These are phyloP conservation scores for Heliconius hewitsoni DNA, from an alignment of 1,140 invertebrate genomes.

Conservation along the genomic window DNA sequence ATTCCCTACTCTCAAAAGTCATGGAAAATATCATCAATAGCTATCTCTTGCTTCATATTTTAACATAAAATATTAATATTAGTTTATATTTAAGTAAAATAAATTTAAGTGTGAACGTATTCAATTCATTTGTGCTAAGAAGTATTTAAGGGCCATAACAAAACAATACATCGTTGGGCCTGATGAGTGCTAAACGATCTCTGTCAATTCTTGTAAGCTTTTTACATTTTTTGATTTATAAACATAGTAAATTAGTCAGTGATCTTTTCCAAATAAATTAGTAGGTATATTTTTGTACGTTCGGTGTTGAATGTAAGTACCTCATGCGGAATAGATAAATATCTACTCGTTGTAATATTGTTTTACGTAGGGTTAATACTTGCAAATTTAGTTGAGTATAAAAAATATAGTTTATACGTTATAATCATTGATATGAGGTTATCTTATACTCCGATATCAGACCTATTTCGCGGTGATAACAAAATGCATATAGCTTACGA, in stretches of 20 bases:
- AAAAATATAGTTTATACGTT: background rate
- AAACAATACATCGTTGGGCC: background rate
- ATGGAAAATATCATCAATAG: no score
- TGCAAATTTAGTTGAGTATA: background rate
- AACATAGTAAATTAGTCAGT: background rate
- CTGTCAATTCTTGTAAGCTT: background rate
- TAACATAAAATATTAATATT: background rate
- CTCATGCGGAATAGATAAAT: background rate
- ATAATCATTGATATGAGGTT: background rate
- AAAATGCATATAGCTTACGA: background rate
- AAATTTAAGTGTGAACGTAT: background rate
- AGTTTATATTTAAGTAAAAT: background rate
- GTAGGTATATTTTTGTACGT: background rate
- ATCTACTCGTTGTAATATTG: background rate
- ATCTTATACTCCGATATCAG: background rate
- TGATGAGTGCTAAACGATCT: background rate
- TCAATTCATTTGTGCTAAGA: background rate
- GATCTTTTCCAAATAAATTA: background rate
- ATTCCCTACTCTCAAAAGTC: no score
- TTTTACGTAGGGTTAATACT: background rate
- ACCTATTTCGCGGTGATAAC: background rate
- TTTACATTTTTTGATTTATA: background rate
- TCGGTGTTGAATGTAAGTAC: background rate
- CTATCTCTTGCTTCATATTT: background rate
- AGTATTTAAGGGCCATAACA: background rate